phyloP scores from a whole-genome alignment of 2,797 vertebrate genomes.

The Anableps anableps region DNA sequence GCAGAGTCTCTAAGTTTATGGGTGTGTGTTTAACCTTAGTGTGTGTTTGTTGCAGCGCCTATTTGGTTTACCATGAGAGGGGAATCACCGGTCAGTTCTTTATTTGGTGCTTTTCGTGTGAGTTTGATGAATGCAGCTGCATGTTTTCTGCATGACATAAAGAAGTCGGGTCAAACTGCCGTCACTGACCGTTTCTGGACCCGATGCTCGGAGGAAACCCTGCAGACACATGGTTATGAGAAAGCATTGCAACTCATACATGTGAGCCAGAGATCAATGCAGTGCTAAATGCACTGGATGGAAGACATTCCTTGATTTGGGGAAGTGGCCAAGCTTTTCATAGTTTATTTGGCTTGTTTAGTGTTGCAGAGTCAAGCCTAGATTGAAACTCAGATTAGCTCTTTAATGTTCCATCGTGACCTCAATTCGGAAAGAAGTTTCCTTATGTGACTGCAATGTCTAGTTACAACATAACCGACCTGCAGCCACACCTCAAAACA shows the following conservation, averaged over 20 bases:
- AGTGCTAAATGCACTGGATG: not conserved
- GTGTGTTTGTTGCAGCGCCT: constrained; percentile 15
- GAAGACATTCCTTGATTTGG: not conserved
- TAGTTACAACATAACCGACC: constrained; percentile 31
- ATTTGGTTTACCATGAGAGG: constrained; percentile 44
- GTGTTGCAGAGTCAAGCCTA: not conserved
- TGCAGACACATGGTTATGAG: constrained; percentile 16
- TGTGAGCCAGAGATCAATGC: not conserved
- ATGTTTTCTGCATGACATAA: not conserved
- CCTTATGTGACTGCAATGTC: constrained; percentile 27
- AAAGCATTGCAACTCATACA: not conserved
- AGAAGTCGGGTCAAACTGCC: constrained; percentile 8
- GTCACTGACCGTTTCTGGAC: not conserved
- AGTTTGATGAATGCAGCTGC: not conserved
- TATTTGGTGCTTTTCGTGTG: constrained; percentile 43
- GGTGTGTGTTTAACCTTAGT: constrained; percentile 39
- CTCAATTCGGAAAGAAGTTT: constrained; percentile 42
- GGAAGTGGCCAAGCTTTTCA: constrained; percentile 2
- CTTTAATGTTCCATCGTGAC: constrained; percentile 51
- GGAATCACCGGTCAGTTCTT: constrained; percentile 73
- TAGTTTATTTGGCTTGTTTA: not conserved
- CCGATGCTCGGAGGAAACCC: constrained; percentile 54
- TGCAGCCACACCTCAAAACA: constrained; percentile 23
- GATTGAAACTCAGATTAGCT: constrained; percentile 26
- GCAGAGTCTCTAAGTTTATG: constrained; percentile 44